phyloP scores from a whole-genome alignment of 1,140 invertebrate species.

The Drosophila triauraria region DNA sequence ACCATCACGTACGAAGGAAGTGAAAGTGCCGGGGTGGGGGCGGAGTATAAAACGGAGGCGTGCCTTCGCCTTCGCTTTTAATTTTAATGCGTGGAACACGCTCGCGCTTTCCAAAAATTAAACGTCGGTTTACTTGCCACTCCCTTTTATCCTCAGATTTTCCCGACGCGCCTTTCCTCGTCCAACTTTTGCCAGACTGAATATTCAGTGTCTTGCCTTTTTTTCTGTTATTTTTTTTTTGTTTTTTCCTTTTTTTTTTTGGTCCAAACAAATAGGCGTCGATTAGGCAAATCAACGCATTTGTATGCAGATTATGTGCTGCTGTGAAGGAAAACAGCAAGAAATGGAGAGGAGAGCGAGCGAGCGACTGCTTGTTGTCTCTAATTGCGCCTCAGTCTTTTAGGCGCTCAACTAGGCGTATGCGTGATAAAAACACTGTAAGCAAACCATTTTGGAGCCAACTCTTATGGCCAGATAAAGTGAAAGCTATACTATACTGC shows the following conservation, averaged over 20 bases:
- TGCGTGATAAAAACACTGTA: constrained; percentile 66
- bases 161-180: constrained; percentile 20
- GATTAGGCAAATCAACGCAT: constrained; percentile 83
- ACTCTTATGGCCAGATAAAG: constrained; percentile 35
- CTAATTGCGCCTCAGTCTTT: constrained; percentile 73
- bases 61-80: constrained; percentile 64
- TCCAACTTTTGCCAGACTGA: constrained; percentile 62
- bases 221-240: neutral
- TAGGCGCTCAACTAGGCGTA: constrained; percentile 64
- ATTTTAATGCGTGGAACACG: constrained; percentile 80
- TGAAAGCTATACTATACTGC: neutral
- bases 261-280: constrained; percentile 75
- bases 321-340: constrained; percentile 40
- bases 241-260: constrained; percentile 37
- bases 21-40: constrained; percentile 8
- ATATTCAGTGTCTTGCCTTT: constrained; percentile 56
- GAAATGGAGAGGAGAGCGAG: constrained; percentile 13
- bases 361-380: constrained; percentile 41
- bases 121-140: constrained; percentile 72
- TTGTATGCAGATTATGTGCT: constrained; percentile 82
- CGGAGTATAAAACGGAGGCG: constrained; percentile 18
- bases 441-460: constrained; percentile 21
- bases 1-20: constrained; percentile 65
- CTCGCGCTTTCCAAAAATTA: constrained; percentile 75
- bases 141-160: neutral